These are phyloP conservation scores for Dynastes grantii DNA, from an alignment of 2,888 invertebrate genomes.

Conservation along the genomic window DNA sequence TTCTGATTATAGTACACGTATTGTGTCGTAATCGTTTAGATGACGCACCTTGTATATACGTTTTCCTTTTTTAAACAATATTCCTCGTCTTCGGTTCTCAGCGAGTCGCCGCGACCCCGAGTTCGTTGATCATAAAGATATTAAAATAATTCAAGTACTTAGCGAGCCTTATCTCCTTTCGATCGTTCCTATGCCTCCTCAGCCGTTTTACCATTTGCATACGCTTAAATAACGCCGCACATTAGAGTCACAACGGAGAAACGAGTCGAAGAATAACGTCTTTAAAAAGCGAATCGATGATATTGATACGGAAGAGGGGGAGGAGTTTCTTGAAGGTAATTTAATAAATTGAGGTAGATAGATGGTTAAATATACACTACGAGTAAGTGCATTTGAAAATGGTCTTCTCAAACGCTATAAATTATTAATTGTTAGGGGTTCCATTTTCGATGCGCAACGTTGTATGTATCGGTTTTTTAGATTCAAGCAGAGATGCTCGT, in stretches of 20 bases:
- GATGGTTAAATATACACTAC: no score
- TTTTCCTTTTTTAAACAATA: not conserved
- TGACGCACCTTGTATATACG: no score
- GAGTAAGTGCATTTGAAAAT: no score
- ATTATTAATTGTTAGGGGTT: no score
- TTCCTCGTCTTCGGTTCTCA: not conserved
- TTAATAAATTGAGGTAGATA: conserved; percentile 5
- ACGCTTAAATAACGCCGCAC: conserved; percentile 13
- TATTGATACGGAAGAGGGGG: not conserved
- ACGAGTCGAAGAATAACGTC: not conserved
- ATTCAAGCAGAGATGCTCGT: no score
- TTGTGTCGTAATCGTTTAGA: no score
- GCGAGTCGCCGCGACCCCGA: not conserved
- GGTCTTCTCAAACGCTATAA: no score
- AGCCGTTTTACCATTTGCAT: conserved; percentile 30
- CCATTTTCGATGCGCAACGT: no score
- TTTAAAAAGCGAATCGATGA: not conserved
- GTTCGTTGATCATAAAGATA: conserved; percentile 36
- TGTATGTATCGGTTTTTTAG: no score
- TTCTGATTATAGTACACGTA: no score
- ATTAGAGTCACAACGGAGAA: conserved; percentile 2
- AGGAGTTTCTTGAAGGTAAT: not conserved
- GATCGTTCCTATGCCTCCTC: not conserved
- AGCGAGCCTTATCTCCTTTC: conserved; percentile 23
- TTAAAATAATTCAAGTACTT: conserved; percentile 39